Base-by-base conservation (phyloP, 2,797 vertebrate species). In the Anguilla anguilla region DNA sequence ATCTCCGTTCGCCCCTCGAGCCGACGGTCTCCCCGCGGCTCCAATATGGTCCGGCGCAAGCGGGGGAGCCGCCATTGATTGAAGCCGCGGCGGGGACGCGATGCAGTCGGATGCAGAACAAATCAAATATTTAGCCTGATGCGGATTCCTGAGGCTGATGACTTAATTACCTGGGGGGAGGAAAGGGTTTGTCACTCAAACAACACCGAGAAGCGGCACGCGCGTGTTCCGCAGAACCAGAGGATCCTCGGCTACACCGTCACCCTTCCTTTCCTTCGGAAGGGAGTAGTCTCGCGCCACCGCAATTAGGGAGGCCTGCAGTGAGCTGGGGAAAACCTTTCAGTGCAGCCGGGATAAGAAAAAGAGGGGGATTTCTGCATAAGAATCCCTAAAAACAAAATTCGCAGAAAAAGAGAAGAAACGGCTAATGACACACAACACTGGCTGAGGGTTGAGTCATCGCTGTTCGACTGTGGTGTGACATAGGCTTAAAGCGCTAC, bases 71-170 rank as follows among this genome's bases (percentile, higher is more conserved):
- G 89, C 81, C 69, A 72, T 69, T 43, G 92, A 90, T 88, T 84
- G 91, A 91, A 90, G 87, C 89, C 90, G 46, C 93, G 84, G 92
- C 67, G 31, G 92, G 92, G 90, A 90, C 88, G 89, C 74, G 90
- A 55, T 86, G 89, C 86, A 86, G 88, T 88, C 84, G 72, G 57
- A 85, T n/a, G 31, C 86, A 72, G 87, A 86, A 90, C 89, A 93
- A 95, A 94, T 91, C 93, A 92, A 93, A 93, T 91, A 90, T 91
- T 93, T 91, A 91, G 86, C 88, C 89, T 93, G 89, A 94, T 93
- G 91, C 89, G 91, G 88, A 90, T 93, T 91, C 89, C 92, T 89
- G 91, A 88, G 90, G 90, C 87, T 89, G 89, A 92, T 84, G 88
- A 84, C 49, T 83, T 90, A 79, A 89, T 91, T 90, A 89, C 87